Percentiles rank a stretch among this genome's conserved stretches.
Conservation (phyloP, 30 jellyfish, hydroid and myxozoan species). For the Catostylus mosaicus region DNA sequence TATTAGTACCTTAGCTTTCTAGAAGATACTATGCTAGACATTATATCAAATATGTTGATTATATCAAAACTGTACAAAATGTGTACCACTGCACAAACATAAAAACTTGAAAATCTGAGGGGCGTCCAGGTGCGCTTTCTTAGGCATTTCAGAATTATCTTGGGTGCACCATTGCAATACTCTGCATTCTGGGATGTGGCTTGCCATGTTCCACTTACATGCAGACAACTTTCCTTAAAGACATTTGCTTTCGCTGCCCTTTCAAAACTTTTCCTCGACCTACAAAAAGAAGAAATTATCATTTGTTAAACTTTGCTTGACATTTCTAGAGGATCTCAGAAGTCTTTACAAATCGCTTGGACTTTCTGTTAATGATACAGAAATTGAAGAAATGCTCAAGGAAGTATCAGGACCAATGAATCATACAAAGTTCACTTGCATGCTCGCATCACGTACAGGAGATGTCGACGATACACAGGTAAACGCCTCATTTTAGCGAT, state of each 20-base stretch:
- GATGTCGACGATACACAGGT: constrained; percentile 55
- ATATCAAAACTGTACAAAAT: background rate
- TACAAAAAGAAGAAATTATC: background rate
- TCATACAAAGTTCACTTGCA: constrained; percentile 31
- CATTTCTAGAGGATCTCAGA: constrained; percentile 25
- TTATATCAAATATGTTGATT: background rate
- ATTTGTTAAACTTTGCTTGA: background rate
- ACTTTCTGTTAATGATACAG: background rate
- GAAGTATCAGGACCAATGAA: constrained; percentile 50
- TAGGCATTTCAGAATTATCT: too few relatives aligned
- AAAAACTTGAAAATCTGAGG: background rate
- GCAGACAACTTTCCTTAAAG: background rate
- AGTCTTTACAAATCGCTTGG: constrained; percentile 41
- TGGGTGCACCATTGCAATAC: background rate
- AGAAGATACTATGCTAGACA: background rate
- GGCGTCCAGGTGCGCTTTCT: too few relatives aligned
- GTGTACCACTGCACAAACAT: background rate
- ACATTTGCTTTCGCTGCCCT: background rate
- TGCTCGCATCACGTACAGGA: constrained; percentile 57
- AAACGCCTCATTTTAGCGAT: background rate
- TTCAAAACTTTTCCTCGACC: too few relatives aligned
- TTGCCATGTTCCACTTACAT: background rate
- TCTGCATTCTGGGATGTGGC: background rate
- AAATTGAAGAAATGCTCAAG: constrained; percentile 43
- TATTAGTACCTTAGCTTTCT: background rate